These are phyloP conservation scores for Acrossocheilus wenchowensis DNA, from an alignment of 2,797 vertebrate genomes.

Conservation along the genomic window DNA sequence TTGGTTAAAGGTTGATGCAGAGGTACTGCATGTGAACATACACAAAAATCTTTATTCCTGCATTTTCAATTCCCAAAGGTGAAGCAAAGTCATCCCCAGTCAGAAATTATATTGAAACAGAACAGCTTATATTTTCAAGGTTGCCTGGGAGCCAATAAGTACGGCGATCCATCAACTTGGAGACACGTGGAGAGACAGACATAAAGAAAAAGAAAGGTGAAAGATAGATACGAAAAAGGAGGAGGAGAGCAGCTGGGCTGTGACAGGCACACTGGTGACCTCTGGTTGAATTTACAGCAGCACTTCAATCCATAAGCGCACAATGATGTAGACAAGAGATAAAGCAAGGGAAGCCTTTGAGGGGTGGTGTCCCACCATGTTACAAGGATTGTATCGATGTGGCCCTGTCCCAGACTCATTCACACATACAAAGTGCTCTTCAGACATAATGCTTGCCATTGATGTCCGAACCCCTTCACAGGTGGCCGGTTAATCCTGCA, in stretches of 20 bases:
- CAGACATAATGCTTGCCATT: conserved; percentile 48
- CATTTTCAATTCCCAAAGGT: conserved; percentile 50
- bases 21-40: conserved; percentile 20
- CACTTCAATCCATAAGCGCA: conserved; percentile 56
- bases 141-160: conserved; percentile 47
- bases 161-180: conserved; percentile 53
- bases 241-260: conserved; percentile 43
- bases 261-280: conserved; percentile 34
- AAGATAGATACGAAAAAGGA: conserved; percentile 31
- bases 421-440: conserved; percentile 28
- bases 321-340: conserved; percentile 50
- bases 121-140: conserved; percentile 55
- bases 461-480: conserved; percentile 20
- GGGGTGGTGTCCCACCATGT: conserved; percentile 23
- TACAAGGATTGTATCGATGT: conserved; percentile 44
- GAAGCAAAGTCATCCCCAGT: conserved; percentile 53
- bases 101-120: conserved; percentile 58
- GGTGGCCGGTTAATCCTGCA: conserved; percentile 46
- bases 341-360: conserved; percentile 9
- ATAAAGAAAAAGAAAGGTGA: conserved; percentile 5
- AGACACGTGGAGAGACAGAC: conserved; percentile 16
- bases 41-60: not conserved
- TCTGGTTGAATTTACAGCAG: conserved; percentile 52
- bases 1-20: not conserved
- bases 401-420: conserved; percentile 33